A percentile compares a stretch with the other conserved stretches of the same genome.
Conservation (phyloP, 2,888 invertebrate genomes). For the Drosophila mayaguana region DNA sequence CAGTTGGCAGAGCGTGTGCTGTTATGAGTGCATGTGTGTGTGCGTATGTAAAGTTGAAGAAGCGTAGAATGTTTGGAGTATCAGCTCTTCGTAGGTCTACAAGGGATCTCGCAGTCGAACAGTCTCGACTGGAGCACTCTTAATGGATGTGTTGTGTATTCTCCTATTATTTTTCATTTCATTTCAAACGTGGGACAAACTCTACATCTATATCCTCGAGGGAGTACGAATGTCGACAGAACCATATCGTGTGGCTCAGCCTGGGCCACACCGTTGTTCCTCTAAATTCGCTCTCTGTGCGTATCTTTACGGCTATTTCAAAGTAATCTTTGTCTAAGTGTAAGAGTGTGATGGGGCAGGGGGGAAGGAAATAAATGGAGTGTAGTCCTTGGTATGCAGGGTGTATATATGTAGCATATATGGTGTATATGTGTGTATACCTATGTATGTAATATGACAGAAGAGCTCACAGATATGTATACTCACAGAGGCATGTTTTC, state of each 20-base stretch:
- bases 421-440: neutral
- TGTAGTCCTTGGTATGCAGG: neutral
- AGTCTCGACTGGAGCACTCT: neutral
- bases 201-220: neutral
- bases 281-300: neutral
- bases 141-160: neutral
- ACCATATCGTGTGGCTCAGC: neutral
- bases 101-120: too few relatives aligned
- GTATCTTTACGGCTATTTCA: constrained; percentile 3
- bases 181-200: neutral
- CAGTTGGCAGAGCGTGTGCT: too few relatives aligned
- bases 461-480: constrained; percentile 54
- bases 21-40: too few relatives aligned
- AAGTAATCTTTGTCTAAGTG: neutral
- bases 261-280: neutral
- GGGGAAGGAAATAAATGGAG: neutral
- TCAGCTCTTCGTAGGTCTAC: too few relatives aligned
- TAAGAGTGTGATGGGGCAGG: neutral
- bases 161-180: neutral
- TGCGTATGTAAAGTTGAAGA: too few relatives aligned
- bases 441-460: constrained; percentile 6
- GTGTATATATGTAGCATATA: neutral
- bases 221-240: neutral
- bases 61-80: too few relatives aligned
- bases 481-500: constrained; percentile 28